A percentile compares a stretch with the other conserved stretches of the same genome.
Evolutionary conservation across 2,113 vertebrate species (phyloP).

Genomic region (Calonectris borealis): DNA sequence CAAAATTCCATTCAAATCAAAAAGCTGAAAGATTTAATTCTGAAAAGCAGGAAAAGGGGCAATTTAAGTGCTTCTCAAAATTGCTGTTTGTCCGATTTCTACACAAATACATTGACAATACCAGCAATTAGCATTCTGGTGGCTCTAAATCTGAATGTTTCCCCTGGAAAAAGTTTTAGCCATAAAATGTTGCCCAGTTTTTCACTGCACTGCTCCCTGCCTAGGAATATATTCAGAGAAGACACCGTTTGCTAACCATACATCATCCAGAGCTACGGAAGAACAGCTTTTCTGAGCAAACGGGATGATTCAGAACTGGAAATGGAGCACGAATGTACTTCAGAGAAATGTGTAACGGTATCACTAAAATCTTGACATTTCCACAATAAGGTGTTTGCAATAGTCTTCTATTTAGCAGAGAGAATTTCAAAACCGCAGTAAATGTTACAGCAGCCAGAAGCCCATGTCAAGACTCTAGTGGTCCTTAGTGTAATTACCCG

Average conservation of each 20-base stretch:
- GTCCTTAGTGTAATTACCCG: neutral
- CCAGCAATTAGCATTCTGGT: neutral
- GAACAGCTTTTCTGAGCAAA: neutral
- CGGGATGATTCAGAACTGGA: neutral
- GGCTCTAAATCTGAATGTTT: neutral
- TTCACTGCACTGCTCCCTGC: neutral
- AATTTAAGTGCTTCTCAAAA: neutral
- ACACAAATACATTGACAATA: neutral
- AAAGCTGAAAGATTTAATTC: neutral
- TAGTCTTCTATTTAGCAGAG: neutral
- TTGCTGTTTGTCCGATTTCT: neutral
- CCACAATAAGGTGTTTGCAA: neutral
- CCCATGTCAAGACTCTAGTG: neutral
- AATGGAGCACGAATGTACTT: neutral
- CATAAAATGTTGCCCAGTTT: neutral
- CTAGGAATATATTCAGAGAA: neutral
- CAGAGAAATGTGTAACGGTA: neutral
- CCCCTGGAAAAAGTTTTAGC: neutral
- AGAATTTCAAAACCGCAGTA: neutral
- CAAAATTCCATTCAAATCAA: neutral
- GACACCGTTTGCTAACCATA: neutral
- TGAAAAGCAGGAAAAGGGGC: neutral
- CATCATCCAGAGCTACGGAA: neutral
- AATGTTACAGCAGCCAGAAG: neutral
- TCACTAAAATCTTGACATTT: neutral